phyloP scores from a whole-genome alignment of 1,140 invertebrate species.

The Aphaenogaster rudis region DNA sequence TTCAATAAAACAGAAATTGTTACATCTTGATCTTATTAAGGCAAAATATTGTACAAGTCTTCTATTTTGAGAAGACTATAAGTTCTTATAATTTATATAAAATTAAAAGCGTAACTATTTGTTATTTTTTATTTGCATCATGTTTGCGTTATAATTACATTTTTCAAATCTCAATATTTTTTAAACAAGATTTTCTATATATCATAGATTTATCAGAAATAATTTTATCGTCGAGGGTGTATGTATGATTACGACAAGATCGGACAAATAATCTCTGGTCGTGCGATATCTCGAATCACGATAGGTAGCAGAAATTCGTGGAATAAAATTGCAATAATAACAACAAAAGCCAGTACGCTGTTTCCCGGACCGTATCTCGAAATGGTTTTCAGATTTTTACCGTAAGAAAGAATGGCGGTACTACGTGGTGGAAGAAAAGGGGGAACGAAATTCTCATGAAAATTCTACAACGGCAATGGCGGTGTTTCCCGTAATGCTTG shows the following conservation, averaged over 20 bases:
- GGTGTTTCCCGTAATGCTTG: conserved; percentile 52
- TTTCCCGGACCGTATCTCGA: conserved; percentile 63
- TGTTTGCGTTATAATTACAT: neutral
- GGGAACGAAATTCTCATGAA: conserved; percentile 57
- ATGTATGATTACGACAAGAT: conserved; percentile 17
- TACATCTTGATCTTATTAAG: neutral
- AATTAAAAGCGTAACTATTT: neutral
- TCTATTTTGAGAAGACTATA: neutral
- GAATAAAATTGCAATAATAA: conserved; percentile 54
- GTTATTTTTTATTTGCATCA: neutral
- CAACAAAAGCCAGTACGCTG: conserved; percentile 13
- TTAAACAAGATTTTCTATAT: neutral
- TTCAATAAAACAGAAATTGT: neutral
- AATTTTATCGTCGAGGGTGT: neutral
- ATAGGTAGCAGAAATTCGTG: neutral
- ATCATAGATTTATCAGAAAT: neutral
- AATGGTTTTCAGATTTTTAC: conserved; percentile 82
- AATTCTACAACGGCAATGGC: conserved; percentile 54
- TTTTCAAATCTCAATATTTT: neutral
- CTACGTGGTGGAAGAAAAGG: neutral
- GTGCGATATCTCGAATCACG: neutral
- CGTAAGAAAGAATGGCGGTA: conserved; percentile 49
- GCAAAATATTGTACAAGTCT: neutral
- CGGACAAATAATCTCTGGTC: conserved; percentile 19
- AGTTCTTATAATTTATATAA: neutral